phyloP scores from a whole-genome alignment of 2,888 invertebrate genomes.

The Cantharis rustica region DNA sequence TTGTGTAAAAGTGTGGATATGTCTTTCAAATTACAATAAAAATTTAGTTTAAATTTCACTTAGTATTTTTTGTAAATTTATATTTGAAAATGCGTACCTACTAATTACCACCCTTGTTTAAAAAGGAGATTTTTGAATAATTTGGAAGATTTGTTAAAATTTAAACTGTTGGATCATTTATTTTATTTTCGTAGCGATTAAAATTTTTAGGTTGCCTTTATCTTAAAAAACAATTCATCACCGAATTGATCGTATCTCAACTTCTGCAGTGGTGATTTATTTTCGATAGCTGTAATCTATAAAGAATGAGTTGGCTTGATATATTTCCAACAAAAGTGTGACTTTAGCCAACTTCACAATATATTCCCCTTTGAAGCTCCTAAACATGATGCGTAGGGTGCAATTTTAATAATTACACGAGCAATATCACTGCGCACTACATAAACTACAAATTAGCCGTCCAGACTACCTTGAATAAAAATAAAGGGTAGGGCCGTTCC shows the following conservation, averaged over 20 bases:
- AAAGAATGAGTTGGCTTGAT: constrained; percentile 1
- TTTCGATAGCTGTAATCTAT: constrained; percentile 4
- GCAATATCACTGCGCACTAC: constrained; percentile 19
- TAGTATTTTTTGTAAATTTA: no score
- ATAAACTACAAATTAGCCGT: constrained; percentile 35
- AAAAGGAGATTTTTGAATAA: not conserved
- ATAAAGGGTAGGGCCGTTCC: constrained; percentile 34
- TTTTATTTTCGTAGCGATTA: not conserved
- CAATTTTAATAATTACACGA: constrained; percentile 17
- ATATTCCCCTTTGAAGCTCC: not conserved
- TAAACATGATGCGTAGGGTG: constrained; percentile 5
- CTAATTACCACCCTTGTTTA: not conserved
- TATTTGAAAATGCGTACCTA: no score
- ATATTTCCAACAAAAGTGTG: not conserved
- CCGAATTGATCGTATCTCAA: constrained; percentile 13
- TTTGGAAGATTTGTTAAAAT: not conserved
- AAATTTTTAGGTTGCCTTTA: not conserved
- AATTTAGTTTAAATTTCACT: no score
- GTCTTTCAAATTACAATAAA: no score
- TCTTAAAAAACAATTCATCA: constrained; percentile 10
- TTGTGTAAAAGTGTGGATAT: no score
- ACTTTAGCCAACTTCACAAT: constrained; percentile 4
- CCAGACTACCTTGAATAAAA: constrained; percentile 39
- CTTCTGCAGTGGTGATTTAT: constrained; percentile 14
- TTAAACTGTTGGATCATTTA: not conserved